phyloP scores from a whole-genome alignment of 1,140 invertebrate species.

The Pentalonia nigronervosa region DNA sequence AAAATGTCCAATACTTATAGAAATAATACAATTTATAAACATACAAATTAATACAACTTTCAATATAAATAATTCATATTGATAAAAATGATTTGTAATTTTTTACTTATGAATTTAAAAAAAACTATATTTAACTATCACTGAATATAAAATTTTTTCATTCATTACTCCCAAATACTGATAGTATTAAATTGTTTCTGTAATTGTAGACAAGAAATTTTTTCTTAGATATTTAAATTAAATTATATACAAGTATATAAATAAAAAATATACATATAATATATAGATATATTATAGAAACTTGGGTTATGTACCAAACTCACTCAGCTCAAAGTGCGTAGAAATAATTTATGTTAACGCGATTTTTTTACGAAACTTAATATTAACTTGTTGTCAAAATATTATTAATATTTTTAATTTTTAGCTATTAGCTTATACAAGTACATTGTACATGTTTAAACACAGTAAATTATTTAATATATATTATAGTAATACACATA shows the following conservation, averaged over 20 bases:
- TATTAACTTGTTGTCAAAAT: neutral
- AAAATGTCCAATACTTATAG: no score
- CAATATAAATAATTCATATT: neutral
- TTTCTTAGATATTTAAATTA: neutral
- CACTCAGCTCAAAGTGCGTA: neutral
- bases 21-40: no score
- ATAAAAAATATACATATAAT: no score
- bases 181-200: neutral
- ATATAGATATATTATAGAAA: neutral
- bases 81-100: neutral
- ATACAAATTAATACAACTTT: neutral
- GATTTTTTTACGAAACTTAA: no score
- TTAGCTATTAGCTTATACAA: neutral
- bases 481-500: no score
- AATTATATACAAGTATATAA: neutral
- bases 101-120: no score
- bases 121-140: neutral
- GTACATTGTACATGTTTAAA: neutral
- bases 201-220: neutral
- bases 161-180: neutral
- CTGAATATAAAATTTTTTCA: neutral
- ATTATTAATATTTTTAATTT: neutral
- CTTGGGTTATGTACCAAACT: neutral
- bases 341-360: no score
- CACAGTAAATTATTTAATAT: no score